phyloP scores from a whole-genome alignment of 2,113 vertebrate genomes.

The Cyphomyrus plagiostoma region DNA sequence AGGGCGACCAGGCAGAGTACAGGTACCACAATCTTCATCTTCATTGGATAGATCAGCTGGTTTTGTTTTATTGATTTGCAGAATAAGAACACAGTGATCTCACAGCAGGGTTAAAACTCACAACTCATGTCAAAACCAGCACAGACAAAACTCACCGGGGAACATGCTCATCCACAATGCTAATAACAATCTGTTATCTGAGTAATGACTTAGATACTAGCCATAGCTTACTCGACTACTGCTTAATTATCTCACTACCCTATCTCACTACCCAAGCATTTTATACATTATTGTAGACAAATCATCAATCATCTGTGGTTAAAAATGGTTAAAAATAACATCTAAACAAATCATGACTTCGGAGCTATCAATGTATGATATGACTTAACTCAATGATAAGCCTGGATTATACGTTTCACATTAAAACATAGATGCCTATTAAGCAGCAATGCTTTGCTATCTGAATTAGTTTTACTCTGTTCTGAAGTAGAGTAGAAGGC shows the following conservation, averaged over 20 bases:
- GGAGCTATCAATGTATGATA: not conserved
- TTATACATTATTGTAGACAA: not conserved
- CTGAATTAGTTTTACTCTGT: not conserved
- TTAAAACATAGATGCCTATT: not conserved
- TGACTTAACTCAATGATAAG: not conserved
- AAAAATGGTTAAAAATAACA: not conserved
- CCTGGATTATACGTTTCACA: not conserved
- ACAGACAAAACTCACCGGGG: not conserved
- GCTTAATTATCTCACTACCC: not conserved
- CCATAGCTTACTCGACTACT: not conserved
- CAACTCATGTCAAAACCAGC: not conserved
- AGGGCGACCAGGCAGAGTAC: conserved; percentile 49
- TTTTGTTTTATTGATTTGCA: conserved; percentile 1
- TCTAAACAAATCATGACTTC: not conserved
- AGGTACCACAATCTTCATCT: conserved; percentile 38
- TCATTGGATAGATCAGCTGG: conserved; percentile 13
- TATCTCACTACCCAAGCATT: not conserved
- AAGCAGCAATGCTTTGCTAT: not conserved
- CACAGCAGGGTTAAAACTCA: not conserved
- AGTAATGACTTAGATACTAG: not conserved
- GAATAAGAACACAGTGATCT: not conserved
- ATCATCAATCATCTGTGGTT: not conserved
- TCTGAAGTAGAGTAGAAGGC: not conserved
- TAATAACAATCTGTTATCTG: not conserved
- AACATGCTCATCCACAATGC: not conserved